Percentiles rank a stretch among this genome's conserved stretches.
These are phyloP conservation scores for Syngnathus scovelli DNA, from an alignment of 2,113 vertebrate species.

Conservation along the genomic window DNA sequence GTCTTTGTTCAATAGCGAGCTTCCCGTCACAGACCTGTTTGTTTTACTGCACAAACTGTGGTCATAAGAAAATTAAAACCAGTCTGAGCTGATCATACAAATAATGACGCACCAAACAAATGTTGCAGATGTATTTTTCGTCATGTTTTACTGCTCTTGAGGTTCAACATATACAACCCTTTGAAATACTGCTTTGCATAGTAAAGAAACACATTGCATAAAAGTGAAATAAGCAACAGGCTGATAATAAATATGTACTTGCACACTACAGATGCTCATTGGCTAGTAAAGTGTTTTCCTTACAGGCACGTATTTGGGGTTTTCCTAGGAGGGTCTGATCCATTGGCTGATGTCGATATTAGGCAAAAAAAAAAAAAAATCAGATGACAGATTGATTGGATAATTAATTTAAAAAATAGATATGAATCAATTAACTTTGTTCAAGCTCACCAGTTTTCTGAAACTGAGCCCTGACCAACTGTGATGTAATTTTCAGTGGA, in stretches of 20 bases:
- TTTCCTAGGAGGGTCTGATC: background rate
- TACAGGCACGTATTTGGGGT: background rate
- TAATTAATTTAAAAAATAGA: no score
- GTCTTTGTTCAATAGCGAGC: background rate
- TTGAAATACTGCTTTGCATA: background rate
- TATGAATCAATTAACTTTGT: no score
- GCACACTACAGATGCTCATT: background rate
- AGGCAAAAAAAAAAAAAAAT: no score
- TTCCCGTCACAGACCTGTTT: background rate
- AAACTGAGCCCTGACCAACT: no score
- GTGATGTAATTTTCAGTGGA: no score
- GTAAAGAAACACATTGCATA: background rate
- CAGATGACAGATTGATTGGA: no score
- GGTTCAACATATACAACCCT: background rate
- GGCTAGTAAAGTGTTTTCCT: background rate
- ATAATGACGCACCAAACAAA: background rate
- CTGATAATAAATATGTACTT: background rate
- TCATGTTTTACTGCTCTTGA: background rate
- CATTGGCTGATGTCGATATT: no score
- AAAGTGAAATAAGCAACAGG: background rate
- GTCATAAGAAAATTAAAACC: conserved; percentile 9
- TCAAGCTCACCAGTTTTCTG: no score
- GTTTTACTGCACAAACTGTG: background rate
- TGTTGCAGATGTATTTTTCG: background rate
- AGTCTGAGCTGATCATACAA: conserved; percentile 12